Evolutionary conservation across 2,797 vertebrate genomes (phyloP).

Genomic region (Falco concolor): DNA sequence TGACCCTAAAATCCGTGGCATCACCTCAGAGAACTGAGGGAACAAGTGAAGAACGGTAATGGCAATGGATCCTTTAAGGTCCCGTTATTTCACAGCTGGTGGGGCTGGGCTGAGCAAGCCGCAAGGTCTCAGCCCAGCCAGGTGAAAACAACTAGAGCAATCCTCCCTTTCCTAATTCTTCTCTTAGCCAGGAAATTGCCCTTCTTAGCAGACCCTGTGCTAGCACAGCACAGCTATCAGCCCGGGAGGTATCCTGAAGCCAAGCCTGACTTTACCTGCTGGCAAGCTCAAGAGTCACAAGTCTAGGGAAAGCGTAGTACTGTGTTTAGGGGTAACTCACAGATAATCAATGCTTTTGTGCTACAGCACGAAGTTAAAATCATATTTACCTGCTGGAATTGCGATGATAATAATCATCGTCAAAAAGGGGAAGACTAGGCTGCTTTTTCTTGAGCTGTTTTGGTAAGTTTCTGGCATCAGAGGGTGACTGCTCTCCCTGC

Average conservation of each 20-base stretch:
- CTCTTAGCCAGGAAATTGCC: background rate
- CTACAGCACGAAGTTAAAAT: background rate
- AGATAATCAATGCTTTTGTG: background rate
- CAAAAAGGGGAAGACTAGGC: background rate
- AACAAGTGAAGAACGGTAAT: background rate
- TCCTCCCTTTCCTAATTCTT: background rate
- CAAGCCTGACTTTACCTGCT: background rate
- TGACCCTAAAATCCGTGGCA: background rate
- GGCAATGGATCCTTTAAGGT: background rate
- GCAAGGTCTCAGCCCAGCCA: background rate
- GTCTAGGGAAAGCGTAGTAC: background rate
- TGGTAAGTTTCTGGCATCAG: background rate
- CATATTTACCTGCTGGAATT: background rate
- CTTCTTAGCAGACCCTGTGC: background rate
- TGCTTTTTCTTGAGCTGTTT: background rate
- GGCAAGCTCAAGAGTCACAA: background rate
- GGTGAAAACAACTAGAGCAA: background rate
- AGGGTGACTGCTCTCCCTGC: background rate
- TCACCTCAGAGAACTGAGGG: background rate
- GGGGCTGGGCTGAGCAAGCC: background rate
- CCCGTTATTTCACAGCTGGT: background rate
- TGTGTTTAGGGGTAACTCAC: background rate
- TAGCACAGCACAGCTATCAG: background rate
- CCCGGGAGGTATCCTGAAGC: background rate
- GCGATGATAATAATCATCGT: background rate